These are phyloP conservation scores for Larimichthys polyactis DNA, from an alignment of 2,113 vertebrate genomes.

Conservation along the genomic window DNA sequence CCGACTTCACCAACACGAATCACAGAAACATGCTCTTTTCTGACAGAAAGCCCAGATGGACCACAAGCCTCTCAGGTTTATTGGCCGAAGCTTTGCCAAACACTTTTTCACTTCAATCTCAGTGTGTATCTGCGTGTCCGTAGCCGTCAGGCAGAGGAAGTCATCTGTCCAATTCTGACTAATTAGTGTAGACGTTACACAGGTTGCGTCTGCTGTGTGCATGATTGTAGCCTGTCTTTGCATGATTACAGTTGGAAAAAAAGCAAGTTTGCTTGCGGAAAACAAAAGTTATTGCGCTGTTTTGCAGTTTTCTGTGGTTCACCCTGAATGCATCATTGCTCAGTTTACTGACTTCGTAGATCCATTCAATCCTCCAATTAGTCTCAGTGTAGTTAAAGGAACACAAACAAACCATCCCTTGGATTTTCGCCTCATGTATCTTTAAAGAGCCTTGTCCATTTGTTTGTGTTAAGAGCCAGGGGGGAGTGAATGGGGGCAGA, in stretches of 20 bases:
- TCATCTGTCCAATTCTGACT: slow-evolving; percentile 18
- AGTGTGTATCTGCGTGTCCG: background rate
- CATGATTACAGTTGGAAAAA: background rate
- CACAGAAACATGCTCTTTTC: slow-evolving; percentile 18
- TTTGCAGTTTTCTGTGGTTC: background rate
- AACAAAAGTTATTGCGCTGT: background rate
- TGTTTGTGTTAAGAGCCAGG: no score
- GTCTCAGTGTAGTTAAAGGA: background rate
- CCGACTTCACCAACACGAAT: slow-evolving; percentile 3
- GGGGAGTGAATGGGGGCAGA: no score
- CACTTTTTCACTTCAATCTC: slow-evolving; percentile 22
- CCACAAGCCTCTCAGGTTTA: slow-evolving; percentile 26
- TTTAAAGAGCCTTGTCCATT: no score
- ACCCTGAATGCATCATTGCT: background rate
- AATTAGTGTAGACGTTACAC: slow-evolving; percentile 30
- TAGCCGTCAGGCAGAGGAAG: background rate
- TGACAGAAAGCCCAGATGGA: slow-evolving; percentile 36
- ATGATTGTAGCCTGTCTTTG: background rate
- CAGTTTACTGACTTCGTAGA: background rate
- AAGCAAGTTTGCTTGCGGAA: background rate
- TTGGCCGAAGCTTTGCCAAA: slow-evolving; percentile 24
- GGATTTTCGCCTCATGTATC: no score
- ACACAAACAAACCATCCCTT: background rate
- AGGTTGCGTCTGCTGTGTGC: background rate
- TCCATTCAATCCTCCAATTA: background rate